A percentile compares a stretch with the other conserved stretches of the same genome.
Evolutionary conservation across 2,113 vertebrate species (phyloP).

Genomic region (Emydura subglobosa): DNA sequence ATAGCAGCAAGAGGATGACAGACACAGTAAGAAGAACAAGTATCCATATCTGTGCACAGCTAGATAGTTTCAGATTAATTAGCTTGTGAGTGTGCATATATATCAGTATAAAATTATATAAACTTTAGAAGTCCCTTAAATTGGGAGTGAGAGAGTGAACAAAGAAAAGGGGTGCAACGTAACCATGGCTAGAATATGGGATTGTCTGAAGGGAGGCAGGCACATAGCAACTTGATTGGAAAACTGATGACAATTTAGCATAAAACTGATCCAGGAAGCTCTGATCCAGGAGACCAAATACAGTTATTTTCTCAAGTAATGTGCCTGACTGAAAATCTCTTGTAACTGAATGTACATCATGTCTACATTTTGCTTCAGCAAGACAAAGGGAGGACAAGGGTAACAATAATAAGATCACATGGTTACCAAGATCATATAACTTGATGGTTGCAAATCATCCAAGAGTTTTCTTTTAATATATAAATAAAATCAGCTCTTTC

Average conservation of each 20-base stretch:
- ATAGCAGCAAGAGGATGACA: slow-evolving; percentile 7
- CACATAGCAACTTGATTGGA: not conserved
- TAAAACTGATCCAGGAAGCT: not conserved
- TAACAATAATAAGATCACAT: not conserved
- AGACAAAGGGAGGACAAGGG: not conserved
- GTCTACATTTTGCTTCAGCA: not conserved
- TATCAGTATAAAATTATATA: not conserved
- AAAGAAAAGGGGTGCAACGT: not conserved
- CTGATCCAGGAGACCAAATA: not conserved
- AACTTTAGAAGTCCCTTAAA: not conserved
- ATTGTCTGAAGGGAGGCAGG: not conserved
- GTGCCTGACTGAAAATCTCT: slow-evolving; percentile 10
- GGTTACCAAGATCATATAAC: not conserved
- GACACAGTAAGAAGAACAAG: not conserved
- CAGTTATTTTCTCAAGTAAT: not conserved
- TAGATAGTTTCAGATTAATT: not conserved
- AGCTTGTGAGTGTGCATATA: not conserved
- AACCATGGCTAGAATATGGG: fast-evolving
- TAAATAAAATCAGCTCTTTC: not conserved
- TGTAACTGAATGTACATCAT: slow-evolving; percentile 6
- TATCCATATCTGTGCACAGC: not conserved
- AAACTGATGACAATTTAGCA: slow-evolving; percentile 8
- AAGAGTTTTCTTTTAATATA: not conserved
- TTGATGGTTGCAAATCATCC: not conserved
- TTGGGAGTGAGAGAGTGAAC: not conserved